Percentiles rank a stretch among this genome's conserved stretches.
These are phyloP conservation scores for Rhorus exstirpatorius DNA, from an alignment of 2,888 invertebrate genomes.

Conservation along the genomic window DNA sequence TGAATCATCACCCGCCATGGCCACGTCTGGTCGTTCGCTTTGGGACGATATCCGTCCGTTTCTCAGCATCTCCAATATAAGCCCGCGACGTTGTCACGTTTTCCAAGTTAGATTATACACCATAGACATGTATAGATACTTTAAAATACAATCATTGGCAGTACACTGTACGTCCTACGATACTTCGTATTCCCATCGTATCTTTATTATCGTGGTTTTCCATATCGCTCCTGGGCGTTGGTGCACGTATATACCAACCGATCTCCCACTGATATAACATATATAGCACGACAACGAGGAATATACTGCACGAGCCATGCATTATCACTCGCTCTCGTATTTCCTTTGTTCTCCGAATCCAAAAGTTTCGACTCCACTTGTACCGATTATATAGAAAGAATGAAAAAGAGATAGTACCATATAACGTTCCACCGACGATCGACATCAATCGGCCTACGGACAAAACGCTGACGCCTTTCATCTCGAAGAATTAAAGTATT, in stretches of 20 bases:
- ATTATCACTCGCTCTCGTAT: background rate
- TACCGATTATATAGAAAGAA: background rate
- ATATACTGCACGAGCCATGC: background rate
- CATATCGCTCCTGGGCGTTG: constrained; percentile 10
- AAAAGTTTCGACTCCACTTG: constrained; percentile 37
- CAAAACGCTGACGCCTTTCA: background rate
- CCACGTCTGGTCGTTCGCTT: constrained; percentile 55
- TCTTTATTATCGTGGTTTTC: constrained; percentile 44
- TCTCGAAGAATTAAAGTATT: constrained; percentile 28
- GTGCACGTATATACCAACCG: constrained; percentile 10
- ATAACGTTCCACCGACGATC: constrained; percentile 37
- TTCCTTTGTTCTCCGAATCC: constrained; percentile 57
- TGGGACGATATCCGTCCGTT: constrained; percentile 59
- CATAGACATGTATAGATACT: background rate
- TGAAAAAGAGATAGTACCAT: constrained; percentile 21
- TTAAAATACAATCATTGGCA: too few relatives aligned
- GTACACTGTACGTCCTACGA: background rate
- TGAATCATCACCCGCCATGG: constrained; percentile 78
- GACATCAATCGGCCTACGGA: constrained; percentile 24
- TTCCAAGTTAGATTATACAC: constrained; percentile 45
- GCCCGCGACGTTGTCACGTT: constrained; percentile 74
- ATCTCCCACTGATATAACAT: constrained; percentile 21
- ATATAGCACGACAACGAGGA: constrained; percentile 6
- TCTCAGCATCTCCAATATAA: constrained; percentile 45
- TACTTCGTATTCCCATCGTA: constrained; percentile 29